Percentiles rank a stretch among this genome's conserved stretches.
These are phyloP conservation scores for Chionodraco myersi DNA, from an alignment of 2,113 vertebrate species.

Conservation along the genomic window DNA sequence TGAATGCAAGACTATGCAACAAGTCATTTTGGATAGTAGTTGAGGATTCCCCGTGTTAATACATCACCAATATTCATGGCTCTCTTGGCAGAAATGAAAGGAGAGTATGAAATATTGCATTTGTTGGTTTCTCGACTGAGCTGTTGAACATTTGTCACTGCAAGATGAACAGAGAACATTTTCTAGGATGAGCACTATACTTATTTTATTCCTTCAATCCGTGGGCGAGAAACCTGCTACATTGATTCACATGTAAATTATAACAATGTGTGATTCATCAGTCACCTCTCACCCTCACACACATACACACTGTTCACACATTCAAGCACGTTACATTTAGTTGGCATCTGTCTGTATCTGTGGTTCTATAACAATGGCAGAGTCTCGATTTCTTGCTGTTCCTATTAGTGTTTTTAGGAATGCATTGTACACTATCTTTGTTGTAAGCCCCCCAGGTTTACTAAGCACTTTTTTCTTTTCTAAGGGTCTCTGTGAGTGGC, in stretches of 20 bases:
- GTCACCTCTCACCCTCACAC: not conserved
- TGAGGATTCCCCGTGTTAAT: not conserved
- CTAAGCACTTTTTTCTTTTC: not conserved
- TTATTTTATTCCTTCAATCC: not conserved
- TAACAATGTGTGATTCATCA: not conserved
- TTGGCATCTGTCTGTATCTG: not conserved
- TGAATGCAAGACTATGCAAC: not conserved
- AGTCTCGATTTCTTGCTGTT: not conserved
- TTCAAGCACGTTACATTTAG: not conserved
- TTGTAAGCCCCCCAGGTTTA: not conserved
- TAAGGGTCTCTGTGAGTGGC: not conserved
- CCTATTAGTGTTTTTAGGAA: constrained; percentile 6
- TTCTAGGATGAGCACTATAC: not conserved
- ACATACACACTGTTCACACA: not conserved
- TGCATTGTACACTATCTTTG: not conserved
- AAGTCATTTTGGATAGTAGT: constrained; percentile 15
- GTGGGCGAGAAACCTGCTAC: not conserved
- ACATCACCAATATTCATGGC: not conserved
- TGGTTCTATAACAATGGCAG: not conserved
- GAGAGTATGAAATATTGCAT: constrained; percentile 7
- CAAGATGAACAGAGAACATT: constrained; percentile 11
- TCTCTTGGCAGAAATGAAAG: not conserved
- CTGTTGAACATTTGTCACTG: constrained; percentile 1
- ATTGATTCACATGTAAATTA: not conserved
- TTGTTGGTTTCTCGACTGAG: not conserved